Percentiles rank a stretch among this genome's conserved stretches.
Conservation (phyloP, 2,113 vertebrate species). For the Anhinga rufa region DNA sequence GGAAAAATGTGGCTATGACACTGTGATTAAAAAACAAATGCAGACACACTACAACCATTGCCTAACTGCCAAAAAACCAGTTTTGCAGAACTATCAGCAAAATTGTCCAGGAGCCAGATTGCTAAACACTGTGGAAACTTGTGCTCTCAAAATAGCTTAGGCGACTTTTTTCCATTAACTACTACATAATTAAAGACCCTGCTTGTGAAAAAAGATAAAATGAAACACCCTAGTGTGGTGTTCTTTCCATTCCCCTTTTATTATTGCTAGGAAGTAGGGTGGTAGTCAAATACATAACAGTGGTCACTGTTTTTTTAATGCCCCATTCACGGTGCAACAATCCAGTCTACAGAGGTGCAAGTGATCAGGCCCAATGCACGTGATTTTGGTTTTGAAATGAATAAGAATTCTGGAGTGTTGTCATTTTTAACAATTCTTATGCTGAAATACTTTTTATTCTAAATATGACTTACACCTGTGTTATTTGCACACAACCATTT, state of each 20-base stretch:
- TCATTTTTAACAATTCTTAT: not conserved
- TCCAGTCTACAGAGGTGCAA: not conserved
- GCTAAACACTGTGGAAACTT: slow-evolving; percentile 11
- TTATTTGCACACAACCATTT: not conserved
- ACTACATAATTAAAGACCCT: not conserved
- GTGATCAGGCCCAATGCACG: not conserved
- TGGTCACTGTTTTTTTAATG: not conserved
- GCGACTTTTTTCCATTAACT: not conserved
- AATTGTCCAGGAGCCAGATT: slow-evolving; percentile 30
- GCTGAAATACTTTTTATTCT: not conserved
- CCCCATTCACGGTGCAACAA: not conserved
- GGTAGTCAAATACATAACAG: not conserved
- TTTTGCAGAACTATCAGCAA: slow-evolving; percentile 39
- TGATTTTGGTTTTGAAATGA: not conserved
- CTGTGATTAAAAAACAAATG: slow-evolving; percentile 43
- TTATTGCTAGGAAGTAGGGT: not conserved
- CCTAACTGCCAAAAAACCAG: slow-evolving; percentile 14
- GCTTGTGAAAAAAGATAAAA: not conserved
- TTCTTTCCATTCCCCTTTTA: not conserved
- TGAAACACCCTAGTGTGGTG: not conserved
- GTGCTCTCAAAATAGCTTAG: not conserved
- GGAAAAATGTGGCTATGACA: slow-evolving; percentile 35
- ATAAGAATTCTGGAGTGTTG: not conserved
- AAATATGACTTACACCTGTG: not conserved
- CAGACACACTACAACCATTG: not conserved